Conservation (phyloP, 53 echinoderm and acorn worm genomes). For the Holothuria leucospilota region DNA sequence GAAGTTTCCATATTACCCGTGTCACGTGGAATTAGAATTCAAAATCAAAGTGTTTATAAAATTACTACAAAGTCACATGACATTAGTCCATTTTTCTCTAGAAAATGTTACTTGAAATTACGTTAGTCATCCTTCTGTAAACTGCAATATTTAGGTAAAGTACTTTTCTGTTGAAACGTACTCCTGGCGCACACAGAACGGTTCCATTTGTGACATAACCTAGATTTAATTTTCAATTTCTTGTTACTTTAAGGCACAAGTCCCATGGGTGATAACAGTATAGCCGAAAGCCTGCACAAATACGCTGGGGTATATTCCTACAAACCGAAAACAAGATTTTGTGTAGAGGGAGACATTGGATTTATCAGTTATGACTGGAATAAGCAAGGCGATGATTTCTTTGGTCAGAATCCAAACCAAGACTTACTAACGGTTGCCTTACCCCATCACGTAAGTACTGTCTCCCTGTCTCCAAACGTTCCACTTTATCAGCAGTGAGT, state of each 20-base stretch:
- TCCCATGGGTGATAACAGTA: slow-evolving; percentile 54
- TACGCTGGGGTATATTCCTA: slow-evolving; percentile 81
- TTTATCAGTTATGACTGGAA: slow-evolving; percentile 95
- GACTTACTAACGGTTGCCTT: slow-evolving; percentile 72
- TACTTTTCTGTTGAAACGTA: too few relatives aligned
- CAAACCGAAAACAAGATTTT: slow-evolving; percentile 84
- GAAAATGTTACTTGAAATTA: too few relatives aligned
- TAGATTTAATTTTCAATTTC: not conserved
- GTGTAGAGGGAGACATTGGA: slow-evolving; percentile 67
- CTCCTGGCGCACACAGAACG: too few relatives aligned
- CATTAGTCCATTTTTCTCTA: too few relatives aligned
- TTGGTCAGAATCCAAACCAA: slow-evolving; percentile 59
- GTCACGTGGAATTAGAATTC: too few relatives aligned
- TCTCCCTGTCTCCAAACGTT: not conserved
- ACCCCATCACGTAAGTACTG: slow-evolving; percentile 79
- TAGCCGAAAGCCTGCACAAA: slow-evolving; percentile 40
- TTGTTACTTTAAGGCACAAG: slow-evolving; percentile 51
- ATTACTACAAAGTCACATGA: too few relatives aligned
- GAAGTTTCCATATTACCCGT: too few relatives aligned
- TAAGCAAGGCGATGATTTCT: slow-evolving; percentile 69
- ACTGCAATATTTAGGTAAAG: too few relatives aligned
- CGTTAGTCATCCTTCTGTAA: too few relatives aligned
- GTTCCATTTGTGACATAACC: too few relatives aligned
- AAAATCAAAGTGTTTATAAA: too few relatives aligned
- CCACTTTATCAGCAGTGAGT: too few relatives aligned